phyloP scores from a whole-genome alignment of 2,797 vertebrate genomes.

The Todus mexicanus region DNA sequence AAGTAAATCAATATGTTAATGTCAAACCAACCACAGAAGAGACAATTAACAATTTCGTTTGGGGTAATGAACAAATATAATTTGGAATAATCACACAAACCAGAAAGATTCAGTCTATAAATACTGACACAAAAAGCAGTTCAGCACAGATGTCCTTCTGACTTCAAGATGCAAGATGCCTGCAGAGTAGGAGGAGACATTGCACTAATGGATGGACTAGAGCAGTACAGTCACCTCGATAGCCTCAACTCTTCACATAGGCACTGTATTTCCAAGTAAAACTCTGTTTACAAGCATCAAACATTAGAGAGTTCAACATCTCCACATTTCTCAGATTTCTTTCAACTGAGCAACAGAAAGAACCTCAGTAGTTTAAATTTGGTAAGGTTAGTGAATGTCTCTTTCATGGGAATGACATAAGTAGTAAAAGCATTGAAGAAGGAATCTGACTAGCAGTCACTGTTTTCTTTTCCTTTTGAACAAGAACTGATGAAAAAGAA shows the following conservation, averaged over 20 bases:
- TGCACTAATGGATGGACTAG: rapidly evolving
- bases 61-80: not conserved
- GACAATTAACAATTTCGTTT: not conserved
- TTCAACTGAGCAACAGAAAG: not conserved
- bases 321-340: not conserved
- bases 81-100: not conserved
- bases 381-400: not conserved
- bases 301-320: not conserved
- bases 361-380: not conserved
- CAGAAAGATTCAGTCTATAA: not conserved
- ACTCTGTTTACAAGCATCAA: not conserved
- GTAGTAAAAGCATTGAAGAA: not conserved
- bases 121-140: not conserved
- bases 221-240: not conserved
- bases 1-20: rapidly evolving
- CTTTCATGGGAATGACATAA: not conserved
- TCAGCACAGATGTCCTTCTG: not conserved
- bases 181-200: not conserved
- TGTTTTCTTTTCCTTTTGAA: not conserved
- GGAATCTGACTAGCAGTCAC: not conserved
- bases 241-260: not conserved
- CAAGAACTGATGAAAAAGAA: not conserved
- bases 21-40: not conserved
- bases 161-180: not conserved
- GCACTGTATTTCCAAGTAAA: not conserved